These are phyloP conservation scores for Spongia lamella DNA, from an alignment of 37 sponge, comb jelly and placozoan species.

Conservation along the genomic window DNA sequence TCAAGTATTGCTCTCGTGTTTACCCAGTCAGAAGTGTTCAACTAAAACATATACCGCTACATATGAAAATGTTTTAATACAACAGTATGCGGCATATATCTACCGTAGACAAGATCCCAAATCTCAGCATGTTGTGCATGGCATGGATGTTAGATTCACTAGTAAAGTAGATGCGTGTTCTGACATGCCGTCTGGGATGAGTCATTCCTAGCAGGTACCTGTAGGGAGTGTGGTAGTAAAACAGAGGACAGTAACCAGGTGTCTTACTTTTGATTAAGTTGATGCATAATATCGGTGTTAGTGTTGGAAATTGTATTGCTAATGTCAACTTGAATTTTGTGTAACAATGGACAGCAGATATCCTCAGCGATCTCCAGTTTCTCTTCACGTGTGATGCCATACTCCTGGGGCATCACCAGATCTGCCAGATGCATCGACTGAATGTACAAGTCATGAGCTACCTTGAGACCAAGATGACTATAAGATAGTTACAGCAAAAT, in stretches of 20 bases:
- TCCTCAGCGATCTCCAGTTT: conserved; percentile 73
- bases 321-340: conserved; percentile 85
- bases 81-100: too few relatives aligned
- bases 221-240: not conserved
- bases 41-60: too few relatives aligned
- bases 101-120: conserved; percentile 65
- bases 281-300: conserved; percentile 64
- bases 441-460: conserved; percentile 47
- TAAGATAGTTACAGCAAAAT: not conserved
- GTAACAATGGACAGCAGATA: conserved; percentile 44
- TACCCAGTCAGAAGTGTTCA: conserved; percentile 37
- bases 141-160: conserved; percentile 93
- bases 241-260: not conserved
- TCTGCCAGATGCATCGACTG: conserved; percentile 79
- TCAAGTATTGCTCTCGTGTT: conserved; percentile 46
- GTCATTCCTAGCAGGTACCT: conserved; percentile 69
- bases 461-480: conserved; percentile 51
- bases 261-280: conserved; percentile 76
- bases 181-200: conserved; percentile 75
- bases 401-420: conserved; percentile 95
- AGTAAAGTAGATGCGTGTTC: conserved; percentile 94
- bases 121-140: conserved; percentile 73
- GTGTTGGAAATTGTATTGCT: conserved; percentile 58
- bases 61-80: too few relatives aligned
- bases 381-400: conserved; percentile 87